These are phyloP conservation scores for Sarotherodon lohbergeri DNA, from an alignment of 2,113 vertebrate species.

Conservation along the genomic window DNA sequence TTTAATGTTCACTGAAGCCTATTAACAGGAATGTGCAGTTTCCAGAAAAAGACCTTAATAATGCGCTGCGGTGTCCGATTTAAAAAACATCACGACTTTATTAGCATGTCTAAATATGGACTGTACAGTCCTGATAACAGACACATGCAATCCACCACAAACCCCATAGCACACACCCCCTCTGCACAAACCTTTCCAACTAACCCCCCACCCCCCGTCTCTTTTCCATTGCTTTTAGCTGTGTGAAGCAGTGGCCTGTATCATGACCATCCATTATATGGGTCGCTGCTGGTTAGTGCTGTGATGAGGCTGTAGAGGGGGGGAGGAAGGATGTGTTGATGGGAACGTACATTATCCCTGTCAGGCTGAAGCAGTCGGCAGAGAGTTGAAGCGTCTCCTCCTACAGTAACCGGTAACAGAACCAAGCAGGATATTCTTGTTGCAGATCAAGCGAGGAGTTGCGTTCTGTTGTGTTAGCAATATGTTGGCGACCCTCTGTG, in stretches of 20 bases:
- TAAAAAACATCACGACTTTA: conserved; percentile 63
- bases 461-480: conserved; percentile 25
- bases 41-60: conserved; percentile 23
- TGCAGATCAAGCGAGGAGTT: neutral
- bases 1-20: neutral
- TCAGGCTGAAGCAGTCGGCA: conserved; percentile 13
- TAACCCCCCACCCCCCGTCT: neutral
- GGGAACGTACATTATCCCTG: conserved; percentile 50
- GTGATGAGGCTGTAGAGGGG: conserved; percentile 22
- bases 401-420: neutral
- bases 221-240: conserved; percentile 20
- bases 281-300: conserved; percentile 41
- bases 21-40: neutral
- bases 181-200: neutral
- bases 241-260: conserved; percentile 33
- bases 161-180: conserved; percentile 23
- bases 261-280: conserved; percentile 73
- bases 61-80: conserved; percentile 64
- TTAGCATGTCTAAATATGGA: conserved; percentile 60
- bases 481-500: conserved; percentile 15
- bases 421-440: neutral
- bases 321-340: conserved; percentile 29
- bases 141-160: conserved; percentile 53
- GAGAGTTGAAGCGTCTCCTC: conserved; percentile 7
- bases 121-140: conserved; percentile 80